Evolutionary conservation across 2,797 vertebrate species (phyloP), one percentile per base, ranked within the genome.

Genomic region (Myotis findleyi): DNA sequence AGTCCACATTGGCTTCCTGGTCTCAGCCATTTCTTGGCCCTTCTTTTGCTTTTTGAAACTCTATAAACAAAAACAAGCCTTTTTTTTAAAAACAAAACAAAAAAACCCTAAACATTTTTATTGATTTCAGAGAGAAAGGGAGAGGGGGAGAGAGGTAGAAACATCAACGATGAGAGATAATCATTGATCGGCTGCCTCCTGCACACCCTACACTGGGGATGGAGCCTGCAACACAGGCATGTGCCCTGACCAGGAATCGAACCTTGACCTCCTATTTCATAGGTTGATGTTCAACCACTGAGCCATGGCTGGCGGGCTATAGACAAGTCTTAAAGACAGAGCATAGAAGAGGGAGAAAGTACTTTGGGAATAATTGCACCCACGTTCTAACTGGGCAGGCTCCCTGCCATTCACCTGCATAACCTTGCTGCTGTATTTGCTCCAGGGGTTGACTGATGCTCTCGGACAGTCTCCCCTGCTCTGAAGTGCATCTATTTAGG

Each of bases 401-500:
- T 13, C 6, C 7, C 53, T 38, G 20, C 7, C 5, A 4, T n/a
- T 33, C 57, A 23, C 3, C 12, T 13, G 1, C 2, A 0, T 3
- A 53, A 53, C 1, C 12, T 64, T 33, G 72, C 27, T 51, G 6
- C 80, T 33, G 0, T 7, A 5, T 81, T 17, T 55, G 44, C 16
- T 27, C 59, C 16, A 30, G 10, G 33, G 25, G 13, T 30, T 57
- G 57, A 33, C 57, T 27, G 68, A 14, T 62, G 44, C 47, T 14
- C 3, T 3, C 3, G 13, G 69, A 38, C 47, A 49, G 47, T 51
- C 64, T 44, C 18, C 20, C 55, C 55, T 18, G 17, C 4, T n/a
- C 57, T 33, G 2, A 16, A 20, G 10, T 38, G 38, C 73, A n/a
- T 6, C 2, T 6, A 0, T 10, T 72, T 21, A 14, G 69, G 25